Evolutionary conservation across 2,113 vertebrate species (phyloP).

Genomic region (Phrynosoma platyrhinos): DNA sequence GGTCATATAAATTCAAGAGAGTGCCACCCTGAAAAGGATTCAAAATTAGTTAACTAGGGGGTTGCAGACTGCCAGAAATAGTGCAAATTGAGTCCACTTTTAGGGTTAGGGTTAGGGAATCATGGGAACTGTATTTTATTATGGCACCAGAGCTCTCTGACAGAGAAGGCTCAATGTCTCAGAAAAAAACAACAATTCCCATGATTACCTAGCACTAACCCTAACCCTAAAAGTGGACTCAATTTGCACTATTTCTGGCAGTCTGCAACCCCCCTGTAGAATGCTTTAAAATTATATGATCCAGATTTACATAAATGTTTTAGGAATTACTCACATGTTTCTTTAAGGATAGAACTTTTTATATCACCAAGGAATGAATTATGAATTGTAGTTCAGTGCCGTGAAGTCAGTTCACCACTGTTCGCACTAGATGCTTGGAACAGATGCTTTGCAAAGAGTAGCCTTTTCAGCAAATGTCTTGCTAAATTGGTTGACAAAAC

Average conservation of each 20-base stretch:
- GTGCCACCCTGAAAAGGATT: conserved; percentile 12
- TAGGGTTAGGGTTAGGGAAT: too few species aligned
- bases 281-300: background rate
- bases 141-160: too few species aligned
- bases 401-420: background rate
- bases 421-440: background rate
- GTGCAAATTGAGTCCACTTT: too few species aligned
- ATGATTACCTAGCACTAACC: too few species aligned
- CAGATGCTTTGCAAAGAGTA: background rate
- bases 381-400: background rate
- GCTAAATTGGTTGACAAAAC: background rate
- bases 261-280: too few species aligned
- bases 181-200: too few species aligned
- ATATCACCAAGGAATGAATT: conserved; percentile 22
- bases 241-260: too few species aligned
- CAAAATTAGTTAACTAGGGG: background rate
- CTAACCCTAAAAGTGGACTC: too few species aligned
- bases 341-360: background rate
- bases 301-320: background rate
- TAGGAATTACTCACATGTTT: background rate
- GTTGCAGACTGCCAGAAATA: too few species aligned
- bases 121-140: too few species aligned
- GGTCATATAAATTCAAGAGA: background rate
- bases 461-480: background rate
- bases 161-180: too few species aligned